Evolutionary conservation across 1,140 invertebrate species (phyloP).

Genomic region (Metopolophium dirhodum): DNA sequence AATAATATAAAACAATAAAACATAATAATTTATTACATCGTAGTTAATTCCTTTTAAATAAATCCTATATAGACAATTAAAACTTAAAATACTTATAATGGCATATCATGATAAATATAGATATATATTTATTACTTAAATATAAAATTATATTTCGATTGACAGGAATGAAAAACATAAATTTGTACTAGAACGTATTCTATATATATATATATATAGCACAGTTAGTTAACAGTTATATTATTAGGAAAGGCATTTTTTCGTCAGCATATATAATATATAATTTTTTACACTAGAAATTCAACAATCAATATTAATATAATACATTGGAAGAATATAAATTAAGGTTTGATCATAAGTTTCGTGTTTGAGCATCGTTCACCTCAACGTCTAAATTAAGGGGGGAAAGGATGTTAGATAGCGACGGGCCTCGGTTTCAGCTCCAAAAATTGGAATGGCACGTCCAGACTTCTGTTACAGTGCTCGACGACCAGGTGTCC

Average conservation of each 20-base stretch:
- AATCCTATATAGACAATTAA: conserved; percentile 40
- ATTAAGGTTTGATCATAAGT: conserved; percentile 41
- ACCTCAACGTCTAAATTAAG: background rate
- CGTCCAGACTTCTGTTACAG: conserved; percentile 78
- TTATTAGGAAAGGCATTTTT: background rate
- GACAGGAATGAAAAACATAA: conserved; percentile 30
- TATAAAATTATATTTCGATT: background rate
- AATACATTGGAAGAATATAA: background rate
- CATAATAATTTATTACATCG: conserved; percentile 41
- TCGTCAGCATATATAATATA: background rate
- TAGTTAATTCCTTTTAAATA: conserved; percentile 30
- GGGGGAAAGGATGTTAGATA: background rate
- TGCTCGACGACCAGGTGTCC: conserved; percentile 86
- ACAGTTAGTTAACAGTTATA: conserved; percentile 3
- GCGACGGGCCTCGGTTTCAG: conserved; percentile 66
- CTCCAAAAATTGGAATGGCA: conserved; percentile 87
- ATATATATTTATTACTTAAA: conserved; percentile 8
- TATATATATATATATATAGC: conserved; percentile 4
- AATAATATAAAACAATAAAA: conserved; percentile 34
- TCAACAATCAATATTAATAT: conserved; percentile 13
- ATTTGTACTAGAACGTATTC: conserved; percentile 52
- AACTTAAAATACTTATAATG: conserved; percentile 43
- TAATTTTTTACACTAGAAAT: background rate
- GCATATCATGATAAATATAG: conserved; percentile 4
- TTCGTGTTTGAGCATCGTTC: conserved; percentile 20